Evolutionary conservation across 92 coral and sea anemone species (phyloP).

Genomic region (Ricordea florida): DNA sequence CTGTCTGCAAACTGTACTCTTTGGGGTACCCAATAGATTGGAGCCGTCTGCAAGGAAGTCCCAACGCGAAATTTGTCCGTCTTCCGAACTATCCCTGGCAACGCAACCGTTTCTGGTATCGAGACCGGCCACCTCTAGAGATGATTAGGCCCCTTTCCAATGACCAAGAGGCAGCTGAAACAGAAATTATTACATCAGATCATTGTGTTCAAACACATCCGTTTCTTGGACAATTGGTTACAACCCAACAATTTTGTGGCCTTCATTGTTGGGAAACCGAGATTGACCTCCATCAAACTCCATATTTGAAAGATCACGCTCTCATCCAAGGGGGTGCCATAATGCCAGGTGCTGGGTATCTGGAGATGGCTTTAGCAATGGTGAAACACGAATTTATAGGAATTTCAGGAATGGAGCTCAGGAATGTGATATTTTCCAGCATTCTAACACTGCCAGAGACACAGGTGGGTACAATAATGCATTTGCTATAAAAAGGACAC

Average conservation of each 20-base stretch:
- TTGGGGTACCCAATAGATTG: slow-evolving; percentile 74
- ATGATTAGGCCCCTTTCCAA: too few species aligned
- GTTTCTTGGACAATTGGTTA: slow-evolving; percentile 45
- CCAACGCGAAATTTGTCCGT: slow-evolving; percentile 61
- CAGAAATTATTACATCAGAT: too few species aligned
- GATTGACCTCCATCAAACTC: slow-evolving; percentile 71
- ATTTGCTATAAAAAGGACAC: background rate
- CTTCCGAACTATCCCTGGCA: slow-evolving; percentile 84
- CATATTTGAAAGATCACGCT: slow-evolving; percentile 79
- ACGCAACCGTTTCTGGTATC: slow-evolving; percentile 71
- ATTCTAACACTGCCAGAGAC: slow-evolving; percentile 76
- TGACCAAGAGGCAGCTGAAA: background rate
- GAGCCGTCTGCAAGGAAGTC: slow-evolving; percentile 54
- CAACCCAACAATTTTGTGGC: slow-evolving; percentile 74
- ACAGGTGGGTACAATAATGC: slow-evolving; percentile 29
- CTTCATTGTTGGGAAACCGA: slow-evolving; percentile 85
- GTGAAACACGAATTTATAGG: slow-evolving; percentile 53
- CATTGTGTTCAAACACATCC: slow-evolving; percentile 69
- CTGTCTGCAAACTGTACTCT: slow-evolving; percentile 65
- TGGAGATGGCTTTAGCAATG: slow-evolving; percentile 94
- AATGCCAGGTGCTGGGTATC: slow-evolving; percentile 82
- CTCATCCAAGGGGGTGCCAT: slow-evolving; percentile 75
- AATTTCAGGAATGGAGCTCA: slow-evolving; percentile 41
- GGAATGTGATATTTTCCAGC: slow-evolving; percentile 65
- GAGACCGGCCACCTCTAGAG: slow-evolving; percentile 47